Evolutionary conservation across 1,140 invertebrate genomes (phyloP), one percentile per base, ranked within the genome.

Genomic region (Plutomurus gul): DNA sequence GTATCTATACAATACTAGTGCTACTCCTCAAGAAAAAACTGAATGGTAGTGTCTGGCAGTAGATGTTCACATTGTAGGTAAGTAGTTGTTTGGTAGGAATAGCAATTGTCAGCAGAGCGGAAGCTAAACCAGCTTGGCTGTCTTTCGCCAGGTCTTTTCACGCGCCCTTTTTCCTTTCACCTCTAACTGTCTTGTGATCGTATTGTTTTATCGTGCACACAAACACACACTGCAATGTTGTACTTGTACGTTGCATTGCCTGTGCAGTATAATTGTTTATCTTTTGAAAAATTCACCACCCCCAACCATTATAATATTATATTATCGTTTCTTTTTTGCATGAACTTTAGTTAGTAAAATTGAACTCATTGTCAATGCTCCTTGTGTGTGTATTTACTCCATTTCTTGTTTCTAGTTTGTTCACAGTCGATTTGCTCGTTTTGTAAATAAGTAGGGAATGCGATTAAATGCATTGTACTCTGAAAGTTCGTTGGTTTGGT

Each of bases 51-150:
- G 36, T n/a, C n/a, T n/a, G n/a, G n/a, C n/a, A n/a, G n/a, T n/a
- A n/a, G n/a, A n/a, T n/a, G n/a, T n/a, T n/a, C n/a, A n/a, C n/a
- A n/a, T 11, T 46, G 40, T n/a, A 46, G 10, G 10, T 11, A 11
- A n/a, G 40, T 11, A 46, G 40, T 11, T n/a, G 40, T 46, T 46
- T 46, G n/a, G 27, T 20, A 40, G 22, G 25, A 43, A 8, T 39
- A 71, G 33, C 33, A 49, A 75, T 72, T 72, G 70, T 43, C 70
- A n/a, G n/a, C n/a, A 72, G 43, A 75, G 51, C 77, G 77, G 77
- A 79, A 79, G 65, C 39, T 40, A 74, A 74, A 79, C 71, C 71
- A 79, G 77, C 77, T 79, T 74, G 47, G 33, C 71, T 74, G 65
- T 49, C 56, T 56, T 46, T 77, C 30, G 33, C 30, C 49, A 74